Percentiles rank a stretch among this genome's conserved stretches.
Evolutionary conservation across 2,113 vertebrate species (phyloP).

Genomic region (Chloebia gouldiae): DNA sequence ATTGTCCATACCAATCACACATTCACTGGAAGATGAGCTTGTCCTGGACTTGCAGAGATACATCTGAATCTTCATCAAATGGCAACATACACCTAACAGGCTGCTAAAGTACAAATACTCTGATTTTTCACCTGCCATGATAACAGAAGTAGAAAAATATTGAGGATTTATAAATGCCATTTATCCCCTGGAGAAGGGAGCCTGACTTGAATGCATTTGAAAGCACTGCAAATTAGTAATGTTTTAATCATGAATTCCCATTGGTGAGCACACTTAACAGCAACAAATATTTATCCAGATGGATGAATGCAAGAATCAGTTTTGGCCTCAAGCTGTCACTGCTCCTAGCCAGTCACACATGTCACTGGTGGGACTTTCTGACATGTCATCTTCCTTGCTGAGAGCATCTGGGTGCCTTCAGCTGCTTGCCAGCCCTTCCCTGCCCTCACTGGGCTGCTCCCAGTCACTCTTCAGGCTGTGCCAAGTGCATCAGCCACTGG

Average conservation of each 20-base stretch:
- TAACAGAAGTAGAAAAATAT: neutral
- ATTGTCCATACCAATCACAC: neutral
- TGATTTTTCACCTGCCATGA: neutral
- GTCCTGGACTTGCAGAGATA: neutral
- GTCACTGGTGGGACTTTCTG: conserved; percentile 35
- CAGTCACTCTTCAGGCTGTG: conserved; percentile 27
- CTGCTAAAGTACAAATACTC: neutral
- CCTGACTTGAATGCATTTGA: neutral
- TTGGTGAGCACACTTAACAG: neutral
- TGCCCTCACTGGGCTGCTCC: neutral
- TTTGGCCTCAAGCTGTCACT: conserved; percentile 25
- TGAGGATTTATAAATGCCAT: neutral
- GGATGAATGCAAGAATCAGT: neutral
- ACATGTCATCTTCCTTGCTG: neutral
- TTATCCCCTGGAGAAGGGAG: neutral
- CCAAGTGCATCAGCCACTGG: neutral
- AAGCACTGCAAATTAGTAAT: neutral
- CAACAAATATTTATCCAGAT: conserved; percentile 51
- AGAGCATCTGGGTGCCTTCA: conserved; percentile 5
- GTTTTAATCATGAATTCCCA: conserved; percentile 13
- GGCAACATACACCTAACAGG: neutral
- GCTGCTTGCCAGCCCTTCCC: neutral
- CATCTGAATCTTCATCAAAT: neutral
- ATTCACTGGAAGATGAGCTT: neutral
- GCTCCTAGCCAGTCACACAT: conserved; percentile 13